Evolutionary conservation across 1,140 invertebrate species (phyloP).

Genomic region (Cyphomyrmex costatus): DNA sequence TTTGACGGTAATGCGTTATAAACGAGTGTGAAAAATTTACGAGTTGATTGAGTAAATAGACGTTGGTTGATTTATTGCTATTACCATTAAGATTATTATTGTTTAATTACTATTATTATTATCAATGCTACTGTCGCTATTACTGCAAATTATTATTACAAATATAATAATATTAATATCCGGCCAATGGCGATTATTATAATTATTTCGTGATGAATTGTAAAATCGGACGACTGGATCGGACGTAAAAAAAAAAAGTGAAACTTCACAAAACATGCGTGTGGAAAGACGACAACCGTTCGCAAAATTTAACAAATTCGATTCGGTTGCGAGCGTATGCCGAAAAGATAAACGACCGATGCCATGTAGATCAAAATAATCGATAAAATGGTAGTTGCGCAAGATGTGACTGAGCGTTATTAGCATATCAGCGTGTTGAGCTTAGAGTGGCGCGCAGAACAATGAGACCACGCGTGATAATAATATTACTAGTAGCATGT

Average conservation of each 20-base stretch:
- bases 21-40: conserved; percentile 47
- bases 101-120: conserved; percentile 44
- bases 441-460: conserved; percentile 81
- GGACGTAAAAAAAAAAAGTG: conserved; percentile 21
- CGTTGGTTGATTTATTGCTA: conserved; percentile 67
- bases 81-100: conserved; percentile 63
- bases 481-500: conserved; percentile 74
- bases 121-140: conserved; percentile 51
- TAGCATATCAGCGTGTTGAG: conserved; percentile 86
- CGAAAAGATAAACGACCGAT: conserved; percentile 23
- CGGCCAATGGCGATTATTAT: conserved; percentile 41
- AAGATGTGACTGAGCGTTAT: conserved; percentile 78
- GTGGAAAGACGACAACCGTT: conserved; percentile 15
- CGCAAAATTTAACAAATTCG: conserved; percentile 6
- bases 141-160: background rate
- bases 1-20: conserved; percentile 73
- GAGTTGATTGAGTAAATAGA: conserved; percentile 67
- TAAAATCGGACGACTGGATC: conserved; percentile 30
- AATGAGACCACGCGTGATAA: conserved; percentile 70
- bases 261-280: conserved; percentile 7
- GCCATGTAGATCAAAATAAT: conserved; percentile 67
- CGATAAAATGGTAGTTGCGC: conserved; percentile 71
- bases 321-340: conserved; percentile 48
- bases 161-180: conserved; percentile 13
- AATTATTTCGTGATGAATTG: conserved; percentile 28